Conservation (phyloP, 2,888 invertebrate genomes). For the Fissipunctia ypsillon region DNA sequence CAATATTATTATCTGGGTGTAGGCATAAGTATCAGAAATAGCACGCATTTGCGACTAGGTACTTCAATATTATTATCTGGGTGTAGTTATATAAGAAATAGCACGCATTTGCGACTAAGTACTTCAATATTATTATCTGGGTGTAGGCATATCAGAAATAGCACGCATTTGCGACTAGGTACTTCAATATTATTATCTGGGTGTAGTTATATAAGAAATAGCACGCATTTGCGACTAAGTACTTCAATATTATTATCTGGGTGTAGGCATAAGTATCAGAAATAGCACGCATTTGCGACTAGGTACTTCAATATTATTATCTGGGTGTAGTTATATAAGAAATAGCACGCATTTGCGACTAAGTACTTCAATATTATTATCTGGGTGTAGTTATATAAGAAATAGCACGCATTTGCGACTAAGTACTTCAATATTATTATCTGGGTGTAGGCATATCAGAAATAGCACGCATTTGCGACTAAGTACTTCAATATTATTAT, state of each 20-base stretch:
- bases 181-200: slow-evolving; percentile 16
- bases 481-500: too few relatives aligned
- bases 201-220: slow-evolving; percentile 4
- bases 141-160: slow-evolving; percentile 3
- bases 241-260: slow-evolving; percentile 16
- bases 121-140: slow-evolving; percentile 16
- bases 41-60: background rate
- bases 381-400: slow-evolving; percentile 4
- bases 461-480: background rate
- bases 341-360: background rate
- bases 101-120: background rate
- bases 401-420: background rate
- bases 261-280: slow-evolving; percentile 13
- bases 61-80: slow-evolving; percentile 16
- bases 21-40: background rate
- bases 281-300: background rate
- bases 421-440: too few relatives aligned
- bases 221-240: background rate
- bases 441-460: slow-evolving; percentile 3
- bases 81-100: slow-evolving; percentile 4
- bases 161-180: background rate
- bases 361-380: too few relatives aligned
- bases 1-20: slow-evolving; percentile 19
- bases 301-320: too few relatives aligned
- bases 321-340: slow-evolving; percentile 4